phyloP scores from a whole-genome alignment of 1,140 invertebrate species.

The Drosophila azteca region DNA sequence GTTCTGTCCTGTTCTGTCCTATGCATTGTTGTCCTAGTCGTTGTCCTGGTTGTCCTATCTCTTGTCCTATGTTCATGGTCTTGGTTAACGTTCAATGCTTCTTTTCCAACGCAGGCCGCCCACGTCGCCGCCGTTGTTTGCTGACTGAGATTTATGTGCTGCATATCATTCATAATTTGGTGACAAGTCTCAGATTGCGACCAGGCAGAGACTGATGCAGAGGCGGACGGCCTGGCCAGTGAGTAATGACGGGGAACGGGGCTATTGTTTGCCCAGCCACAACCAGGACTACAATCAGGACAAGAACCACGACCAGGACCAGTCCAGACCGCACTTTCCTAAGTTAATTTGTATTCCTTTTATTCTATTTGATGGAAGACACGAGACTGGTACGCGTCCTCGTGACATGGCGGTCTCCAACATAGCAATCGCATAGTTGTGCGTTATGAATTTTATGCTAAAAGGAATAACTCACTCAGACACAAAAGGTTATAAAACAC shows the following conservation, averaged over 20 bases:
- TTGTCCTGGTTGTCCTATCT: conserved; percentile 10
- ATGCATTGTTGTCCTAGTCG: conserved; percentile 45
- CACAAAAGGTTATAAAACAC: conserved; percentile 76
- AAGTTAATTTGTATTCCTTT: conserved; percentile 80
- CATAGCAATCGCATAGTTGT: conserved; percentile 40
- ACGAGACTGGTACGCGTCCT: conserved; percentile 30
- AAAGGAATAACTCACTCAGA: conserved; percentile 74
- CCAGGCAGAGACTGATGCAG: conserved; percentile 1
- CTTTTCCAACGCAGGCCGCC: conserved; percentile 39
- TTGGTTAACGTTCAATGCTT: conserved; percentile 55
- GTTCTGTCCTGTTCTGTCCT: conserved; percentile 3
- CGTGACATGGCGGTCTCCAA: too few species aligned
- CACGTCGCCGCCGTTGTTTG: conserved; percentile 64
- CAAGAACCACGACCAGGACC: neutral
- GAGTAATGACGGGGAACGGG: neutral
- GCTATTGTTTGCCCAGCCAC: conserved; percentile 33
- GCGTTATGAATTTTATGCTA: conserved; percentile 77
- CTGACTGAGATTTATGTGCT: conserved; percentile 81
- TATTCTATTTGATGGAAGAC: conserved; percentile 71
- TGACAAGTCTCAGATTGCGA: conserved; percentile 78
- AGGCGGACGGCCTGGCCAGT: neutral
- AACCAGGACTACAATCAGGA: too few species aligned
- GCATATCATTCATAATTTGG: conserved; percentile 82
- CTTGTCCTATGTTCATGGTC: conserved; percentile 3
- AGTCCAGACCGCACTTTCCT: conserved; percentile 48